phyloP scores from a whole-genome alignment of 2,113 vertebrate species.

The Myrmophylax atrothorax region DNA sequence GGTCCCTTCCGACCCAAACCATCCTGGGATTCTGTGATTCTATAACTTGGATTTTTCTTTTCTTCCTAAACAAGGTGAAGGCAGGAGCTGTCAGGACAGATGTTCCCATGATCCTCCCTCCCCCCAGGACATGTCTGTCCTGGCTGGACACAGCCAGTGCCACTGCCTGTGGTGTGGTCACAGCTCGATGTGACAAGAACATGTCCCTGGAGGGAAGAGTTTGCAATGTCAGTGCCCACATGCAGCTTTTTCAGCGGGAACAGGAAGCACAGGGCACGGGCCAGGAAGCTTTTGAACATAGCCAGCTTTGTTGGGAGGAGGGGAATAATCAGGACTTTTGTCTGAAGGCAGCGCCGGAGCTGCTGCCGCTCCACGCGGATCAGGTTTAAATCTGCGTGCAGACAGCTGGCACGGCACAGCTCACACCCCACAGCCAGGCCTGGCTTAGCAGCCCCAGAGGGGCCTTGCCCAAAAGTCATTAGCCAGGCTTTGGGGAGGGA shows the following conservation, averaged over 20 bases:
- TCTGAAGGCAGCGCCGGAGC: not conserved
- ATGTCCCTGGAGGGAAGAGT: accelerated
- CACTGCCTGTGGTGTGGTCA: not conserved
- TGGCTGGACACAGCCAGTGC: accelerated
- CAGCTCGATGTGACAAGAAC: not conserved
- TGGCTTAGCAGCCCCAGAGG: slow-evolving; percentile 15
- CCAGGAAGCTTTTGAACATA: not conserved
- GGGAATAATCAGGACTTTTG: slow-evolving; percentile 10
- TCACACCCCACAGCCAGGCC: not conserved
- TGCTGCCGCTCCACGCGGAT: not conserved
- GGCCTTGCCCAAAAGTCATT: slow-evolving; percentile 34
- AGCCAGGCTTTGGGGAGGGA: not conserved
- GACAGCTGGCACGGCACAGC: slow-evolving; percentile 52
- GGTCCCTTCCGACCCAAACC: not conserved
- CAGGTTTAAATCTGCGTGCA: slow-evolving; percentile 3
- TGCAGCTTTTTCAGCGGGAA: not conserved
- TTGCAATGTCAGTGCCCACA: not conserved
- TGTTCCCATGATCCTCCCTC: not conserved
- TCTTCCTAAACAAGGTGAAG: accelerated
- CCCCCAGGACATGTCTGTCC: not conserved
- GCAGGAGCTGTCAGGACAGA: not conserved
- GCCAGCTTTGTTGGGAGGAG: not conserved
- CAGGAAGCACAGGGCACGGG: accelerated
- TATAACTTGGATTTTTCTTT: not conserved
- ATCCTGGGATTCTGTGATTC: not conserved